These are phyloP conservation scores for Hippocampus barbouri DNA, from an alignment of 2,113 vertebrate species.

Conservation along the genomic window DNA sequence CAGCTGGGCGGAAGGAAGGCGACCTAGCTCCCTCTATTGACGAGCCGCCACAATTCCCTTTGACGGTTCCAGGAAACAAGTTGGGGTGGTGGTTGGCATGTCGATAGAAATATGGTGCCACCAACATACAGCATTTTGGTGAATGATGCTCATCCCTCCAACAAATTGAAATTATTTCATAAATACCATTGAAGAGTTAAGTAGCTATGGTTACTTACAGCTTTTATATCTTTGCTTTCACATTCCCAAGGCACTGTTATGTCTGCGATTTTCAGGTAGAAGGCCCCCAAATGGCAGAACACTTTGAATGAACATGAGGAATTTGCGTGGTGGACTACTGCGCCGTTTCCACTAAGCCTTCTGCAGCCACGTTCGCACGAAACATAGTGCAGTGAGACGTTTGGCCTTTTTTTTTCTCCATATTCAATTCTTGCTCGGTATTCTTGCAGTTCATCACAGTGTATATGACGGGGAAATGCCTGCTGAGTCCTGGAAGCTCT, in stretches of 20 bases:
- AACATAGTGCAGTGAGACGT: neutral
- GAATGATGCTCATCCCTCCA: neutral
- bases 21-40: too few relatives aligned
- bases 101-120: neutral
- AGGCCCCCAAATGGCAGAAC: too few relatives aligned
- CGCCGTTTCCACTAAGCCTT: neutral
- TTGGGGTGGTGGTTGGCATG: neutral
- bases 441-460: neutral
- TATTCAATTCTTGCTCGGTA: neutral
- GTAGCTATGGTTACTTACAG: neutral
- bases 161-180: neutral
- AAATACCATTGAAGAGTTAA: neutral
- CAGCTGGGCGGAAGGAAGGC: too few relatives aligned
- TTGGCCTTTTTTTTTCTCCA: neutral
- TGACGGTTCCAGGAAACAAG: neutral
- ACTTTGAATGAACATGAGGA: neutral
- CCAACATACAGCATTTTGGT: neutral
- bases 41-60: too few relatives aligned
- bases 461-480: too few relatives aligned
- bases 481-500: neutral
- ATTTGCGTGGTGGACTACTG: neutral
- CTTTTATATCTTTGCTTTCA: neutral
- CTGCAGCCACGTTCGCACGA: neutral
- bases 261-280: neutral
- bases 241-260: neutral